Evolutionary conservation across 2,797 vertebrate genomes (phyloP).

Genomic region (Peromyscus eremicus): DNA sequence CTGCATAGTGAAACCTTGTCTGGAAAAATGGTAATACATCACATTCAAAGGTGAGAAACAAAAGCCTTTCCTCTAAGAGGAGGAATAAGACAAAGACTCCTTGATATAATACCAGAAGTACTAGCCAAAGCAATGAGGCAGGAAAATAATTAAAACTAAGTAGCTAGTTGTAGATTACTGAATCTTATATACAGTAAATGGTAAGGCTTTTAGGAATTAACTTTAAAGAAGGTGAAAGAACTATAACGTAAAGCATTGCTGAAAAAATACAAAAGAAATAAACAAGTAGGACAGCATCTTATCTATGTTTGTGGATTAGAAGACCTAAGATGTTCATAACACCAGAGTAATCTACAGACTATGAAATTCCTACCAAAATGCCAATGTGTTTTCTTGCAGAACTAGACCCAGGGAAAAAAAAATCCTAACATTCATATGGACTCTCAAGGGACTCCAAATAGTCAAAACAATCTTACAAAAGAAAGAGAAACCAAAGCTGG

Average conservation of each 20-base stretch:
- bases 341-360: not conserved
- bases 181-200: not conserved
- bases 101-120: constrained; percentile 1
- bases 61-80: not conserved
- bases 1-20: not conserved
- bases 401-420: not conserved
- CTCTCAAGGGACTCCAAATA: not conserved
- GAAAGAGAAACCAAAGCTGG: not conserved
- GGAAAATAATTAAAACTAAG: not conserved
- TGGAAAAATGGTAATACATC: not conserved
- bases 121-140: not conserved
- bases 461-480: not conserved
- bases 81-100: constrained; percentile 22
- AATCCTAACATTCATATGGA: constrained; percentile 10
- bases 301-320: not conserved
- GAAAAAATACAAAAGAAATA: not conserved
- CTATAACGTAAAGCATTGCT: not conserved
- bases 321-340: not conserved
- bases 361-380: not conserved
- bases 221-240: constrained; percentile 4
- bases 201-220: not conserved
- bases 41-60: not conserved
- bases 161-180: not conserved
- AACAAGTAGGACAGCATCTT: not conserved
- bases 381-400: not conserved